Percentiles rank a stretch among this genome's conserved stretches.
Conservation (phyloP, 2,797 vertebrate genomes). For the Acipenser transmontanus region DNA sequence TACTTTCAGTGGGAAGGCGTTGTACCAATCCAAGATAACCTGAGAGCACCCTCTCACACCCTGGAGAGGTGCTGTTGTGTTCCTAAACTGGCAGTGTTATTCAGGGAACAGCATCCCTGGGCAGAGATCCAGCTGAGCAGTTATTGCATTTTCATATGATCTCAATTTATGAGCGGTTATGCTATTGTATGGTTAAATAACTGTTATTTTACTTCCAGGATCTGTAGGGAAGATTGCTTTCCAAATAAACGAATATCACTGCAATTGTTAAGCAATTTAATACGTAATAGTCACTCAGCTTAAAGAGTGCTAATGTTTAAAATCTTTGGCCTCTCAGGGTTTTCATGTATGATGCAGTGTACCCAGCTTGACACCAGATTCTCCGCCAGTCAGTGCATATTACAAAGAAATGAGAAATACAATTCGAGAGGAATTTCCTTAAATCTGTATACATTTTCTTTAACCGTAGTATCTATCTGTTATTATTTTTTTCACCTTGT, state of each 20-base stretch:
- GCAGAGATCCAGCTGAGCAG: slow-evolving; percentile 44
- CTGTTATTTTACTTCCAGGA: not conserved
- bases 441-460: no score
- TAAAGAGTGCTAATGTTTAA: no score
- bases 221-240: not conserved
- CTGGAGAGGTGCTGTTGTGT: slow-evolving; percentile 26
- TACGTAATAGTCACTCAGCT: no score
- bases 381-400: no score
- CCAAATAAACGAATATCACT: not conserved
- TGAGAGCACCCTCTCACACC: slow-evolving; percentile 35
- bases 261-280: no score
- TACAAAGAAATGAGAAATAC: no score
- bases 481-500: no score
- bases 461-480: no score
- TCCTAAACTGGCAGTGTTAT: slow-evolving; percentile 40
- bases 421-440: no score
- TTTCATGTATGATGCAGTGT: no score
- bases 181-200: not conserved
- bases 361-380: no score
- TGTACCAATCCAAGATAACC: slow-evolving; percentile 63
- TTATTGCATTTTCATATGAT: slow-evolving; percentile 9
- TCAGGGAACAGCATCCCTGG: slow-evolving; percentile 39
- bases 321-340: no score
- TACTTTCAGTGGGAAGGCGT: slow-evolving; percentile 54
- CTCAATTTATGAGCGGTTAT: not conserved